Evolutionary conservation across 2,113 vertebrate species (phyloP), one percentile per base, ranked within the genome.

Genomic region (Rhagologus leucostigma): DNA sequence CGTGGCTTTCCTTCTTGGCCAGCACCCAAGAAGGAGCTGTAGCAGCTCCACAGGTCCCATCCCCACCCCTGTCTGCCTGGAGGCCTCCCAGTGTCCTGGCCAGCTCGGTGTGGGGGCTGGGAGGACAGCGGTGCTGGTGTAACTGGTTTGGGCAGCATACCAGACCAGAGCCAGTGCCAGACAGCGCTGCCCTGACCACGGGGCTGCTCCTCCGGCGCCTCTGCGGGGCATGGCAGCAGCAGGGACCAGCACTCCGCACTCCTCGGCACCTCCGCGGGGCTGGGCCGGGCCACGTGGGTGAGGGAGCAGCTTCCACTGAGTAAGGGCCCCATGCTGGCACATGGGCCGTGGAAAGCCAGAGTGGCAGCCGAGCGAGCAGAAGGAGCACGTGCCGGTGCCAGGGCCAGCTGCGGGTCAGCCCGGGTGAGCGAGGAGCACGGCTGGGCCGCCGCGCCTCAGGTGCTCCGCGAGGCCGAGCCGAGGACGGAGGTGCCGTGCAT

Each of bases 111-210:
- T 62, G 83, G 90, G 86, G 89, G 80, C 89, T 76, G 91, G 60
- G 81, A 82, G 78, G 63, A 69, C 62, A 46, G 50, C 1, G 1
- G 35, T 46, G 50, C 95, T 90, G 89, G 92, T 93, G 91, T 80
- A 91, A 96, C 95, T 84, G 94, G 95, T 95, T 94, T 95, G 84
- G 84, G 63, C 82, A 4, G 87, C 85, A 87, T 50, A 87, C 27
- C 68, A 3, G 71, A 22, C 8, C 49, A 3, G 49, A 57, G 67
- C 15, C 0, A 10, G 30, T 80, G 84, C 50, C 67, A 80, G 62
- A 64, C n/a, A 18, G 29, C 26, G 6, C 67, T 35, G 49, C 27
- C 57, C 32, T 21, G 32, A 69, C 76, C 62, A 3, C 0, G 0
- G 37, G 41, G 69, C 78, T 53, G 50, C 74, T 76, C 79, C 83